Evolutionary conservation across 2,113 vertebrate genomes (phyloP).

Genomic region (Myotis yumanensis): DNA sequence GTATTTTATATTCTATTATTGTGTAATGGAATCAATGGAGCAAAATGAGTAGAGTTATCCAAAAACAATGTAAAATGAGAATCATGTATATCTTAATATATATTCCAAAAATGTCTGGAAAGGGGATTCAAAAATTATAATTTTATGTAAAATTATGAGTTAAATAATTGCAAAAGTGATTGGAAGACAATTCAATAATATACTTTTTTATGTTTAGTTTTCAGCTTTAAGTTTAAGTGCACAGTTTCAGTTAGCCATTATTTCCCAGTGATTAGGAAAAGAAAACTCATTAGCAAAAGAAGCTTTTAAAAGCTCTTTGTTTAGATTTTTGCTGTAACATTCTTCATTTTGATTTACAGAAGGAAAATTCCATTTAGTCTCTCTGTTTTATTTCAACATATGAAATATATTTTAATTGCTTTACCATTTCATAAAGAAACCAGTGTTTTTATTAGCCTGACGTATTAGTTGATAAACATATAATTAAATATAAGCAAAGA

Average conservation of each 20-base stretch:
- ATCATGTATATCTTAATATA: neutral
- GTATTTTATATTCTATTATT: neutral
- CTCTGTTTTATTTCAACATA: neutral
- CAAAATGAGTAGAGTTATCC: neutral
- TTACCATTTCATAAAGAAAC: slow-evolving; percentile 18
- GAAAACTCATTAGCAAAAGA: neutral
- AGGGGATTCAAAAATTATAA: neutral
- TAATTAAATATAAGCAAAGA: neutral
- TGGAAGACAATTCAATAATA: neutral
- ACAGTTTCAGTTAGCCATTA: neutral
- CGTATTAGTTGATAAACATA: slow-evolving; percentile 31
- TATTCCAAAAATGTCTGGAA: neutral
- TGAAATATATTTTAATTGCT: neutral
- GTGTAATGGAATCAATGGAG: neutral
- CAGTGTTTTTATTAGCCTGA: neutral
- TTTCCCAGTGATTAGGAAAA: neutral
- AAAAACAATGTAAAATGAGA: neutral
- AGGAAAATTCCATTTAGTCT: neutral
- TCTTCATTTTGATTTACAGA: slow-evolving; percentile 14
- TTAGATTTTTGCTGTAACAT: neutral
- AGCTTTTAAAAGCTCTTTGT: slow-evolving; percentile 3
- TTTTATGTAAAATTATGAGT: neutral
- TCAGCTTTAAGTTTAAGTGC: neutral
- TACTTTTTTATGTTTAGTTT: neutral
- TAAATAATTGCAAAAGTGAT: neutral